phyloP scores from a whole-genome alignment of 2,797 vertebrate species.

The Argya squamiceps region DNA sequence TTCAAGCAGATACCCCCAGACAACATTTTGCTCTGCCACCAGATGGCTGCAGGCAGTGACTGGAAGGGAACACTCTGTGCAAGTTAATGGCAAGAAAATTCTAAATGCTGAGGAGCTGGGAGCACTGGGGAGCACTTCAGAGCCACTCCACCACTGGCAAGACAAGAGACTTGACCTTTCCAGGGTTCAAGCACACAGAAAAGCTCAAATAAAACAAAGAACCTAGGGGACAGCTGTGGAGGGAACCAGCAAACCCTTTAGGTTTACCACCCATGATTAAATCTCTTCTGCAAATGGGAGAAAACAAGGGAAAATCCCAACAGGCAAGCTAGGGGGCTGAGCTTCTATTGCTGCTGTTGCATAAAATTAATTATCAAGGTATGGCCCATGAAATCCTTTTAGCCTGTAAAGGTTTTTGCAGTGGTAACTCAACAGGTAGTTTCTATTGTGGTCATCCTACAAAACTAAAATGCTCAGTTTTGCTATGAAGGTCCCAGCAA shows the following conservation, averaged over 20 bases:
- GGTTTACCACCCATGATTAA: background rate
- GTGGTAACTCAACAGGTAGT: background rate
- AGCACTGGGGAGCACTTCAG: background rate
- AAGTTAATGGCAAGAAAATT: background rate
- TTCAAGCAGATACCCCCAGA: background rate
- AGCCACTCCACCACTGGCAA: background rate
- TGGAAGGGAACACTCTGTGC: background rate
- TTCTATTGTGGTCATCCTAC: background rate
- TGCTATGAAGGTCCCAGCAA: background rate
- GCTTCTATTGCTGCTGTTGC: background rate
- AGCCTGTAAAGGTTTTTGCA: background rate
- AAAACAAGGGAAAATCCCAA: background rate
- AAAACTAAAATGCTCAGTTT: background rate
- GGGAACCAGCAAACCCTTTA: background rate
- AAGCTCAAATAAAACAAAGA: background rate
- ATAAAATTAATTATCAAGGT: background rate
- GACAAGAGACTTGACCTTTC: background rate
- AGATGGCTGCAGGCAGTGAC: background rate
- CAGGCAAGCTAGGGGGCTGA: rapidly evolving
- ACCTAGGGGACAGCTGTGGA: background rate
- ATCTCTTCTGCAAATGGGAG: background rate
- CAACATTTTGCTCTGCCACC: background rate
- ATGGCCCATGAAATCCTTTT: background rate
- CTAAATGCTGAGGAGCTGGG: background rate
- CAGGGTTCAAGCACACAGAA: background rate